Evolutionary conservation across 2,888 invertebrate species (phyloP).

Genomic region (Calameuta pallipes): DNA sequence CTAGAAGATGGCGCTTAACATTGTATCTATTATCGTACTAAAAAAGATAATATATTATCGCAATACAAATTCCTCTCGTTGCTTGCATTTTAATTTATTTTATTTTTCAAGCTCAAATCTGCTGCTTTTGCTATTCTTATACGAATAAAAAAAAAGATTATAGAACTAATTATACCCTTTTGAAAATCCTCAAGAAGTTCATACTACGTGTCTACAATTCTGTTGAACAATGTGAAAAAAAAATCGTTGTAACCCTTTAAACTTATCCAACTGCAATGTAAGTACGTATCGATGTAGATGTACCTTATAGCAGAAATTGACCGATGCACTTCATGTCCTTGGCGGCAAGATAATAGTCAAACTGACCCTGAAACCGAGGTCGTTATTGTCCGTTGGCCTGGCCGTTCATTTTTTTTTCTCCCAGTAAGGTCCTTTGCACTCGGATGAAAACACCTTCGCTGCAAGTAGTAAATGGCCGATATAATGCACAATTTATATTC

Average conservation of each 20-base stretch:
- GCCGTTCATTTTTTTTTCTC: slow-evolving; percentile 35
- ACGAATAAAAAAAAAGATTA: neutral
- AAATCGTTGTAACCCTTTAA: neutral
- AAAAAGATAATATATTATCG: neutral
- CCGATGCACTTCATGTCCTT: slow-evolving; percentile 34
- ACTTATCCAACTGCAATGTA: neutral
- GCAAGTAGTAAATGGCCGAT: slow-evolving; percentile 1
- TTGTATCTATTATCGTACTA: neutral
- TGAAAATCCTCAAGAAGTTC: neutral
- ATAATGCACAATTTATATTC: neutral
- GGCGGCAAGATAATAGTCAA: slow-evolving; percentile 48
- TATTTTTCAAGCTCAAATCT: neutral
- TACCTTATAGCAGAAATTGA: slow-evolving; percentile 17
- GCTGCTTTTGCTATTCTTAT: neutral
- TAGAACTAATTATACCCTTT: neutral
- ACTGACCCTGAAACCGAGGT: slow-evolving; percentile 53
- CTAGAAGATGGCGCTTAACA: neutral
- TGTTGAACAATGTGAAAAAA: neutral
- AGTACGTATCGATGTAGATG: neutral
- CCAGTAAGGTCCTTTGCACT: slow-evolving; percentile 24
- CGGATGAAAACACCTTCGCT: slow-evolving; percentile 24
- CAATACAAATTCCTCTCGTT: neutral
- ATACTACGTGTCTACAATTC: neutral
- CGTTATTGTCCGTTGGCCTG: slow-evolving; percentile 47
- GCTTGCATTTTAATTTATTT: neutral